Evolutionary conservation across 1,140 invertebrate genomes (phyloP), one percentile per base, ranked within the genome.

Genomic region (Episyrphus balteatus): DNA sequence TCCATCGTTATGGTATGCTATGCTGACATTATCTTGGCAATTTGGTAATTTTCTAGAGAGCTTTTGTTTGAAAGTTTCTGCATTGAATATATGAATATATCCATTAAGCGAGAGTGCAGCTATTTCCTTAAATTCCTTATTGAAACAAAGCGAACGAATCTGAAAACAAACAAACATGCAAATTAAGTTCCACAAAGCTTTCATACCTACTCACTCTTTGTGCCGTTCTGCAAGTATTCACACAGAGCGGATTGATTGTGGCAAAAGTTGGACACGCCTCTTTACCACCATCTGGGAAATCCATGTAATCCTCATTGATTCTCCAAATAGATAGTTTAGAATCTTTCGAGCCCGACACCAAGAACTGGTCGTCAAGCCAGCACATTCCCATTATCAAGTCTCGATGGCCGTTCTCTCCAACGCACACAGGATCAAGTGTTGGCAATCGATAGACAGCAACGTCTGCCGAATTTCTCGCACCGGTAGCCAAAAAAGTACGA

Each of bases 381-480:
- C 86, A 88, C 77, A 94, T 82, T 59, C 95, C 94, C 72, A 96
- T 92, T 37, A 95, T 88, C 83, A 91, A 93, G 68, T 97, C 92
- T 61, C 81, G 80, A 69, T 98, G 93, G 13, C 86, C 89, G 59
- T 73, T 73, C 74, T 96, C 91, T 6, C 92, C 92, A n/a, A 97
- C 84, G 71, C 86, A 93, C 17, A 96, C 80, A 5, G 92, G 92
- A 72, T 96, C 92, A 46, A 97, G 73, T 1, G 91, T 94, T 21
- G 93, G 93, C 55, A 97, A 70, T 58, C 83, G 79, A 68, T 97
- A 97, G 45, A 98, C 80, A 38, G 91, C 92, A 55, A 97, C 79
- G 72, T 97, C 92, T 60, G 89, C 89, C 13, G 89, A 89, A 72
- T 93, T 92, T 53, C 84, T 77, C 19, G 87, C 92, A 8, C 91